These are phyloP conservation scores for Nanorana parkeri DNA, from an alignment of 2,113 vertebrate genomes.

Conservation along the genomic window DNA sequence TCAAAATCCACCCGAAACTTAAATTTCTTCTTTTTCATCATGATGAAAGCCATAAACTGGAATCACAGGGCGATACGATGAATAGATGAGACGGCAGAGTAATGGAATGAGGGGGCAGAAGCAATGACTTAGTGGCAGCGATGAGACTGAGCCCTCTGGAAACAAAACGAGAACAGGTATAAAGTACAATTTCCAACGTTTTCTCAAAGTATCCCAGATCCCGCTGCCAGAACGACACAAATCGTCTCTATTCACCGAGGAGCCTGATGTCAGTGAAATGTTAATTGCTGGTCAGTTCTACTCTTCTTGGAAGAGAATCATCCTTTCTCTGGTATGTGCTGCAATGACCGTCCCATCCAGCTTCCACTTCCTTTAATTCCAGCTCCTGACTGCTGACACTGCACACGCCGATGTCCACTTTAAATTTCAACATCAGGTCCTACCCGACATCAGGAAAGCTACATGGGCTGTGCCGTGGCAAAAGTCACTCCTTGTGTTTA, in stretches of 20 bases:
- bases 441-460: background rate
- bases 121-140: too few relatives aligned
- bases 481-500: too few relatives aligned
- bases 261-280: background rate
- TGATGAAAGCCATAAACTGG: slow-evolving; percentile 82
- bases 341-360: background rate
- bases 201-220: too few relatives aligned
- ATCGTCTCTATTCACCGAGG: background rate
- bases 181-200: too few relatives aligned
- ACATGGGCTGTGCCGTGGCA: too few relatives aligned
- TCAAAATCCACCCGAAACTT: slow-evolving; percentile 91
- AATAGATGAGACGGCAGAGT: too few relatives aligned
- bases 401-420: background rate
- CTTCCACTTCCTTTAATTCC: slow-evolving; percentile 8
- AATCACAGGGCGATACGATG: slow-evolving; percentile 25
- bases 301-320: background rate
- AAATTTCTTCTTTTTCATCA: slow-evolving; percentile 93
- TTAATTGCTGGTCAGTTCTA: background rate
- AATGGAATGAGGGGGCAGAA: background rate
- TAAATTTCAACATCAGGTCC: slow-evolving; percentile 1
- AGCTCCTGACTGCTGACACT: background rate
- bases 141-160: too few relatives aligned
- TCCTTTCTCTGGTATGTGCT: background rate
- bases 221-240: background rate
- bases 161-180: background rate